These are phyloP conservation scores for Lomographa bimaculata DNA, from an alignment of 2,888 invertebrate genomes.

Conservation along the genomic window DNA sequence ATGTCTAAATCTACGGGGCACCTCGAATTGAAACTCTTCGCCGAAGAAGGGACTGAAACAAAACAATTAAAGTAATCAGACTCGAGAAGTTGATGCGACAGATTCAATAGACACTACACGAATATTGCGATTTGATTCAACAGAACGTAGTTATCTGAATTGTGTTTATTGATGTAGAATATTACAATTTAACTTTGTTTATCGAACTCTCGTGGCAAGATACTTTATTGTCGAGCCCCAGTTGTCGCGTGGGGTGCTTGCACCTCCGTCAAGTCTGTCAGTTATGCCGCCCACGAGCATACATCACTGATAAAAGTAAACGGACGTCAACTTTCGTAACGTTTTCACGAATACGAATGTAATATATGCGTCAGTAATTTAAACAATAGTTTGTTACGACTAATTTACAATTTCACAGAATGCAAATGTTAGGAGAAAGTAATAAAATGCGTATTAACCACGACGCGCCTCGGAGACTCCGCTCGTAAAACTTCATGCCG, in stretches of 20 bases:
- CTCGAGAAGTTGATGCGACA: too few relatives aligned
- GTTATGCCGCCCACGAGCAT: slow-evolving; percentile 43
- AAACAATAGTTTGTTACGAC: slow-evolving; percentile 28
- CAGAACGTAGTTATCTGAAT: slow-evolving; percentile 44
- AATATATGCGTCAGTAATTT: slow-evolving; percentile 28
- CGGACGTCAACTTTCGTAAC: slow-evolving; percentile 27
- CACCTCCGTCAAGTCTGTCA: slow-evolving; percentile 43
- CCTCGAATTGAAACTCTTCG: slow-evolving; percentile 96
- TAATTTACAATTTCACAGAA: slow-evolving; percentile 38
- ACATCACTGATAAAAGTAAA: slow-evolving; percentile 33
- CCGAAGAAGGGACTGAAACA: slow-evolving; percentile 93
- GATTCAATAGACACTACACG: too few relatives aligned
- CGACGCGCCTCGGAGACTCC: slow-evolving; percentile 38
- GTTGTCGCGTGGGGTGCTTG: slow-evolving; percentile 51
- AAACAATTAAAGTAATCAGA: slow-evolving; percentile 25
- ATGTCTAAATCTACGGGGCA: slow-evolving; percentile 94
- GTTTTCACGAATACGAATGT: slow-evolving; percentile 25
- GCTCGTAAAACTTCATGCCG: slow-evolving; percentile 40
- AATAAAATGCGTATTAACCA: slow-evolving; percentile 47
- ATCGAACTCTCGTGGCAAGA: slow-evolving; percentile 50
- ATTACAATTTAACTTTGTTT: slow-evolving; percentile 47
- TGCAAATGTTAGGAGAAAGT: slow-evolving; percentile 39
- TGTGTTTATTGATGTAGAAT: slow-evolving; percentile 46
- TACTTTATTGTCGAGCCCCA: slow-evolving; percentile 46
- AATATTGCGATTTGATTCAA: slow-evolving; percentile 23